These are phyloP conservation scores for Gambusia yucatana DNA, from an alignment of 2,797 vertebrate genomes.

Conservation along the genomic window DNA sequence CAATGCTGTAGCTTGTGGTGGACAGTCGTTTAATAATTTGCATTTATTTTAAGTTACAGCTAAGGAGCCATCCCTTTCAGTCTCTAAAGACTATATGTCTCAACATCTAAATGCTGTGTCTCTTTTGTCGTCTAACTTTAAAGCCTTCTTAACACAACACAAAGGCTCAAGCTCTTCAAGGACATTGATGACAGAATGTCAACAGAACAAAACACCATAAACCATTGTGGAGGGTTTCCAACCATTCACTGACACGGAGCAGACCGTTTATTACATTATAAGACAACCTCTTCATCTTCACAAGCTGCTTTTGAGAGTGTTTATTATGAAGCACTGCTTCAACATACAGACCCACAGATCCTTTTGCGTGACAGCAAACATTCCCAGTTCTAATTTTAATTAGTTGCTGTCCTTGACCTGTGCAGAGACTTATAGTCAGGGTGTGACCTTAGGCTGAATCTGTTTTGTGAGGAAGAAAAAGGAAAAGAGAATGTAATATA, in stretches of 20 bases:
- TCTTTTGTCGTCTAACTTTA: not conserved
- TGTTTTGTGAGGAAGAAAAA: not conserved
- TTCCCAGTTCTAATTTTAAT: conserved; percentile 35
- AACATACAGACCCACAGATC: not conserved
- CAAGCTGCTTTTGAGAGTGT: conserved; percentile 26
- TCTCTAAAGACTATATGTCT: not conserved
- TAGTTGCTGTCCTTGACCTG: conserved; percentile 35
- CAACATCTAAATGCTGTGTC: not conserved
- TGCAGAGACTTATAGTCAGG: conserved; percentile 28
- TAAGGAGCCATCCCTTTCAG: not conserved
- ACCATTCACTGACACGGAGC: conserved; percentile 36
- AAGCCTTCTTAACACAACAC: not conserved
- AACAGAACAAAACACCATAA: conserved; percentile 41
- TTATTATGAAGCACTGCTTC: conserved; percentile 12
- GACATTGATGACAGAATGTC: conserved; percentile 25
- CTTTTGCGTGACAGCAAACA: not conserved
- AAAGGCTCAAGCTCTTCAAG: not conserved
- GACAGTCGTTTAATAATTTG: not conserved
- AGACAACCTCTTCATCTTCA: conserved; percentile 34
- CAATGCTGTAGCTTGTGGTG: not conserved
- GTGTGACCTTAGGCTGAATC: conserved; percentile 20
- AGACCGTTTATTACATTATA: conserved; percentile 45
- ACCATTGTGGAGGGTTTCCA: conserved; percentile 45
- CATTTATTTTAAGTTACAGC: not conserved
- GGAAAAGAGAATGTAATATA: conserved; percentile 13